A percentile compares a stretch with the other conserved stretches of the same genome.
phyloP scores from a whole-genome alignment of 1,140 invertebrate genomes.

The Elysia chlorotica region DNA sequence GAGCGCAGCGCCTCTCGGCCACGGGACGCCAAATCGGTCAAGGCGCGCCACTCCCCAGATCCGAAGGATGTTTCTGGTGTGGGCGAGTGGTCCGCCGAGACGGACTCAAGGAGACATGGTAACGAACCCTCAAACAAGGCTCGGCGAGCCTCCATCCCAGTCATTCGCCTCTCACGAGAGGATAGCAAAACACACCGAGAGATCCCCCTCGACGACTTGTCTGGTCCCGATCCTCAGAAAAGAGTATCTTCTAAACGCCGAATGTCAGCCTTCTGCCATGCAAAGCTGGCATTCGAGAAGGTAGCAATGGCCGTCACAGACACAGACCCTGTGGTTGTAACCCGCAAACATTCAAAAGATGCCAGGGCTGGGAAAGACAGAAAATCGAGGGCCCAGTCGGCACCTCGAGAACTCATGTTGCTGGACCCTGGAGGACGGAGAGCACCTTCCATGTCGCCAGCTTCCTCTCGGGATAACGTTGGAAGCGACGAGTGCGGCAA shows the following conservation, averaged over 20 bases:
- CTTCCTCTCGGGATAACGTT: neutral
- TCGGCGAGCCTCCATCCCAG: neutral
- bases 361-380: neutral
- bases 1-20: constrained; percentile 7
- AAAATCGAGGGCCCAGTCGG: constrained; percentile 1
- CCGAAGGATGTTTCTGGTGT: no score
- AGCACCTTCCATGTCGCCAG: neutral
- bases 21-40: neutral
- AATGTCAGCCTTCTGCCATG: neutral
- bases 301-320: constrained; percentile 17
- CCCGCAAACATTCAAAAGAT: neutral
- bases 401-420: neutral
- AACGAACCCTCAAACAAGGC: no score
- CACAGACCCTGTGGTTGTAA: neutral
- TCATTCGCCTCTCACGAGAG: neutral
- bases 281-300: constrained; percentile 14
- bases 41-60: no score
- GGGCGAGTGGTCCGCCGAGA: neutral
- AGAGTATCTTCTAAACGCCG: neutral
- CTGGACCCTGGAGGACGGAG: neutral
- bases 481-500: no score
- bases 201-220: neutral
- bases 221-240: no score
- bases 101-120: neutral
- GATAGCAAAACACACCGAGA: constrained; percentile 1